Base-by-base conservation (phyloP, 2,113 vertebrate species). In the Nothocercus julius region DNA sequence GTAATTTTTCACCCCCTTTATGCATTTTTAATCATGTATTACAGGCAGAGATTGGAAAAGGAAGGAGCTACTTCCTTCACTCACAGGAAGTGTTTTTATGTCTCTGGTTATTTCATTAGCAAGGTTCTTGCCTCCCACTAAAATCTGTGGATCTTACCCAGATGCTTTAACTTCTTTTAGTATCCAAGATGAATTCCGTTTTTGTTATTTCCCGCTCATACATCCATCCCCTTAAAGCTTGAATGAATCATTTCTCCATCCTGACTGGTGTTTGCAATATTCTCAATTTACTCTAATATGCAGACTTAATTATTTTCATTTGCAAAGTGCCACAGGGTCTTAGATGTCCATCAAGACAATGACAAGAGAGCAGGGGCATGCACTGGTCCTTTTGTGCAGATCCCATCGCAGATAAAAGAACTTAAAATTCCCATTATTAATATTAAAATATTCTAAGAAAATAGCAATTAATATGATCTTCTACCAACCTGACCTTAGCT, bases 181-280 rank as follows among this genome's bases (percentile, higher is more conserved):
- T 93, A 90, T 72, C 77, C 30, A 44, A 68, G 82, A 66, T 2
- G 13, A 93, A 94, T 88, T 64, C 93, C 64, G 92, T 97, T 94
- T 94, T 96, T 91, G 34, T 86, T 94, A 81, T 92, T 96, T 97
- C 91, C 93, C 94, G 85, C 49, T 61, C 79, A 70, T 85, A 32
- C 51, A 94, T 87, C 68, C 70, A 70, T 88, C 88, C 74, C 90
- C 73, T 72, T 66, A 79, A 84, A 63, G 38, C 56, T 78, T 34
- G n/a, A 75, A 45, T 95, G 79, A 95, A 93, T 90, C 62, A 92
- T 92, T 90, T 87, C 67, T 91, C 73, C 82, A 81, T 70, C 89
- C 62, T 94, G 70, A 87, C 56, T 61, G 36, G 42, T 84, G 38
- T 87, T 62, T 90, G 38, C 66, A 89, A 40, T 59, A 93, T 79